Conservation (phyloP, 1,140 invertebrate species). For the Drosophila kikkawai region DNA sequence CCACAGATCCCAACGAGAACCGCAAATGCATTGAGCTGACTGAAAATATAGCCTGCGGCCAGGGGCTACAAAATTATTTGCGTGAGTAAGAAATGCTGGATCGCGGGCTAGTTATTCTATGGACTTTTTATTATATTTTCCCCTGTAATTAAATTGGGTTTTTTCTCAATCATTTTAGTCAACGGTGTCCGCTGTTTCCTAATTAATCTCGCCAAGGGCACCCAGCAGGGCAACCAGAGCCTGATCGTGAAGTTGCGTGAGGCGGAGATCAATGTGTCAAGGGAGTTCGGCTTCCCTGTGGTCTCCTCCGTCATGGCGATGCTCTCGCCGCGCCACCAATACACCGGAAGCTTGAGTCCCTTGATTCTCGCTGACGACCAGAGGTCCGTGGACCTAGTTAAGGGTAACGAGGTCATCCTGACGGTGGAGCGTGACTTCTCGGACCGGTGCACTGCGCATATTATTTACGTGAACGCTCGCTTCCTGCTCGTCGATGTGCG, state of each 20-base stretch:
- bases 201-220: conserved; percentile 64
- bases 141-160: not conserved
- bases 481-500: conserved; percentile 61
- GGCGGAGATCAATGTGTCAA: conserved; percentile 66
- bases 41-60: not conserved
- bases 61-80: conserved; percentile 45
- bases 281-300: conserved; percentile 67
- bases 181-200: conserved; percentile 68
- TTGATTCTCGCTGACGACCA: not conserved
- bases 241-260: conserved; percentile 67
- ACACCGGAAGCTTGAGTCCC: conserved; percentile 53
- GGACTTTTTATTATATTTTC: not conserved
- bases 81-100: conserved; percentile 40
- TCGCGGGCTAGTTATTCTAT: not conserved
- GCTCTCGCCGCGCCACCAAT: conserved; percentile 71
- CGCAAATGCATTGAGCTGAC: conserved; percentile 65
- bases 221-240: conserved; percentile 58
- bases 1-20: conserved; percentile 44
- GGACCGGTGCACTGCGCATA: not conserved
- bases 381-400: conserved; percentile 4
- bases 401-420: conserved; percentile 34
- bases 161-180: conserved; percentile 22
- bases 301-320: conserved; percentile 69
- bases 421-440: conserved; percentile 65
- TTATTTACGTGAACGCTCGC: conserved; percentile 72